These are phyloP conservation scores for Uropetala carovei DNA, from an alignment of 2,888 invertebrate genomes.

Conservation along the genomic window DNA sequence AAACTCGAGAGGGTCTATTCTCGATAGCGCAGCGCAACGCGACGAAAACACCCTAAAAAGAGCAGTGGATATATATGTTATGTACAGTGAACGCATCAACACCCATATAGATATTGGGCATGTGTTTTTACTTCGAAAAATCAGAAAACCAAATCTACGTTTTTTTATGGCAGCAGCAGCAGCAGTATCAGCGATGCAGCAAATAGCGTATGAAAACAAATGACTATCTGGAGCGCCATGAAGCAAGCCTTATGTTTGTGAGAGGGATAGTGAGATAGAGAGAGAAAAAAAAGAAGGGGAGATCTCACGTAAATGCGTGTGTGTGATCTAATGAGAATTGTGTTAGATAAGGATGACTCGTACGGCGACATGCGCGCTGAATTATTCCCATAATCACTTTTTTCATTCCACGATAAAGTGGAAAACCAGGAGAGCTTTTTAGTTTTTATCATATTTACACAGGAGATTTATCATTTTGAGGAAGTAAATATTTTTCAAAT, in stretches of 20 bases:
- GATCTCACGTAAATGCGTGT: not conserved
- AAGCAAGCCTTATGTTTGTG: constrained; percentile 6
- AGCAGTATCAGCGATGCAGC: constrained; percentile 23
- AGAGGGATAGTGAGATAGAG: not conserved
- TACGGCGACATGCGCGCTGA: not conserved
- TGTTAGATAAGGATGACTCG: not conserved
- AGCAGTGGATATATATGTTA: not conserved
- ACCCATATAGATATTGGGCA: not conserved
- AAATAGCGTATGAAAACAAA: not conserved
- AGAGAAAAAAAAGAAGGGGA: not conserved
- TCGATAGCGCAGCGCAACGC: too few relatives aligned
- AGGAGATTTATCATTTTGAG: too few relatives aligned
- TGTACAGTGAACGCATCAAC: not conserved
- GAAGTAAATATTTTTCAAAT: too few relatives aligned
- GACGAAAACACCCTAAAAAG: too few relatives aligned
- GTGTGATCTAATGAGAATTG: not conserved
- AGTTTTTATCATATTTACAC: too few relatives aligned
- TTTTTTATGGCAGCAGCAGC: constrained; percentile 3
- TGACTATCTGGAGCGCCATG: not conserved
- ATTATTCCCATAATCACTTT: not conserved
- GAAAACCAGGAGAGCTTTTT: not conserved
- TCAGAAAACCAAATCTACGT: constrained; percentile 4
- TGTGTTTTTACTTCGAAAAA: not conserved
- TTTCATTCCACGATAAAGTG: not conserved
- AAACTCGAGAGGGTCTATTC: too few relatives aligned